Evolutionary conservation across 1,140 invertebrate species (phyloP).

Genomic region (Bilobella aurantiaca): DNA sequence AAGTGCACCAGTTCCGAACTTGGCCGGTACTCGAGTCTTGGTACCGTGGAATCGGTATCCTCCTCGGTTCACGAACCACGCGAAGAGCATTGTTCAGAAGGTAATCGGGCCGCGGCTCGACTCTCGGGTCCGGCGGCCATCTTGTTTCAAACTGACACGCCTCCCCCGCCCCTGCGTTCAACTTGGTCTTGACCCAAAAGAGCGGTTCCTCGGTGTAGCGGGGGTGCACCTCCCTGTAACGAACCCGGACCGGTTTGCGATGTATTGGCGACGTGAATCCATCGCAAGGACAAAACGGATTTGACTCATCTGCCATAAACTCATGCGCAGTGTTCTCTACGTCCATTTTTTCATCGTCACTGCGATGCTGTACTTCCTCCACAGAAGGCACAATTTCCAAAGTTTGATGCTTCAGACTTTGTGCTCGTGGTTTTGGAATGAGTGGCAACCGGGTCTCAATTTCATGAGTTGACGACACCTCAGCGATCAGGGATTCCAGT

Average conservation of each 20-base stretch:
- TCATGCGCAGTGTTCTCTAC: no score
- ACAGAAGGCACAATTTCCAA: no score
- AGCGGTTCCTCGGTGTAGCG: neutral
- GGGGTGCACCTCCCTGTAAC: neutral
- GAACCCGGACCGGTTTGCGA: neutral
- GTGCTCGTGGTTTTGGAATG: no score
- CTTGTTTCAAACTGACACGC: neutral
- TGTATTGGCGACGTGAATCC: no score
- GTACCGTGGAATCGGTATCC: neutral
- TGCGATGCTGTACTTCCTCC: no score
- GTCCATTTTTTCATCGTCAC: no score
- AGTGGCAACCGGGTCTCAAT: no score
- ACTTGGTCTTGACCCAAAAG: neutral
- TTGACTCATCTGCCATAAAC: no score
- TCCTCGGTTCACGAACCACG: neutral
- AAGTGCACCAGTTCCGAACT: neutral
- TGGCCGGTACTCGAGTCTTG: neutral
- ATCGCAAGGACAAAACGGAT: no score
- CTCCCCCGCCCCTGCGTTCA: neutral
- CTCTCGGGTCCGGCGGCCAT: neutral
- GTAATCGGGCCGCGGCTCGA: neutral
- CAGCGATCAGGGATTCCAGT: no score
- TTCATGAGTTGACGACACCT: no score
- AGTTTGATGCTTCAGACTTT: no score
- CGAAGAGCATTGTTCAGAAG: neutral